Conservation (phyloP, 2,113 vertebrate genomes). For the Sterna hirundo region DNA sequence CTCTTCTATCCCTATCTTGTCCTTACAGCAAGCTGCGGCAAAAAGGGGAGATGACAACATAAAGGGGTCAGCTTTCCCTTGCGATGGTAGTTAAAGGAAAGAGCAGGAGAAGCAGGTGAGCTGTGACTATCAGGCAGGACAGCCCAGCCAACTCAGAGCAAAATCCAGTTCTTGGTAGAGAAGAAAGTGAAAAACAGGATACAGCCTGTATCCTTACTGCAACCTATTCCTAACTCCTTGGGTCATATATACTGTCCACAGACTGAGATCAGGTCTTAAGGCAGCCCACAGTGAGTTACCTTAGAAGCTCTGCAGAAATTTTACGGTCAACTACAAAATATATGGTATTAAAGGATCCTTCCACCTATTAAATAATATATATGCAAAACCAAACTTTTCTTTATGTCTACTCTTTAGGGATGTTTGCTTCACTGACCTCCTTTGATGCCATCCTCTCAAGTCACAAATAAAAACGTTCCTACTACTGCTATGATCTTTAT, state of each 20-base stretch:
- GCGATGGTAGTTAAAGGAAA: background rate
- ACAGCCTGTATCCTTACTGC: background rate
- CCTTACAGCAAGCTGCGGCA: background rate
- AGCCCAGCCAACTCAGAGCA: background rate
- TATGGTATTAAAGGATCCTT: background rate
- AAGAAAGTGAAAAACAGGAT: background rate
- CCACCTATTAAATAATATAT: background rate
- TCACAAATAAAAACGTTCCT: background rate
- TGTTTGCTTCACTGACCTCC: background rate
- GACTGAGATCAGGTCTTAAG: background rate
- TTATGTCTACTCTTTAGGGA: background rate
- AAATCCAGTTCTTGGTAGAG: background rate
- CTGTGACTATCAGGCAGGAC: background rate
- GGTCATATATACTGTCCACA: background rate
- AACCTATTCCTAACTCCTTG: background rate
- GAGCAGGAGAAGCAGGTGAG: background rate
- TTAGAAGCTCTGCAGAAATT: background rate
- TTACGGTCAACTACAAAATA: background rate
- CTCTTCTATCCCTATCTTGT: background rate
- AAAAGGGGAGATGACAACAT: background rate
- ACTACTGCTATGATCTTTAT: background rate
- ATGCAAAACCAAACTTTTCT: background rate
- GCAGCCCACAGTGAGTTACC: background rate
- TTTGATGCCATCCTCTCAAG: background rate
- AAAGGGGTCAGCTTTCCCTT: background rate